A percentile compares a stretch with the other conserved stretches of the same genome.
These are phyloP conservation scores for Ammospiza maritima DNA, from an alignment of 2,797 vertebrate genomes.

Conservation along the genomic window DNA sequence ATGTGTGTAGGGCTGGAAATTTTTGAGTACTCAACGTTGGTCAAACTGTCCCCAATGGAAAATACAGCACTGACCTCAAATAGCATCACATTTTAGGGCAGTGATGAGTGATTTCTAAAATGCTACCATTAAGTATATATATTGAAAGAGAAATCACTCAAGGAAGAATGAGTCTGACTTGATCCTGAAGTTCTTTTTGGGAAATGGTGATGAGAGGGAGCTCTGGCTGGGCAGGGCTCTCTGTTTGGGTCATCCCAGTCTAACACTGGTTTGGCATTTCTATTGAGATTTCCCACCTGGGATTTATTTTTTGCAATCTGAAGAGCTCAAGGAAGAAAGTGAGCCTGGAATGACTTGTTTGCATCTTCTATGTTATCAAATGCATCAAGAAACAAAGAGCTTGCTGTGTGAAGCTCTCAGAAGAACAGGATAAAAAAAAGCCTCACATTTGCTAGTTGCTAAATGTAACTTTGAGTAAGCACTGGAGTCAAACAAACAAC, in stretches of 20 bases:
- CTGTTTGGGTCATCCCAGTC: not conserved
- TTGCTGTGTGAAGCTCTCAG: not conserved
- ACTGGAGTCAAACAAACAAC: slow-evolving; percentile 43
- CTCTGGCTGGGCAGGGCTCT: not conserved
- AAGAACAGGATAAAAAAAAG: not conserved
- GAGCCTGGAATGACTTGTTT: not conserved
- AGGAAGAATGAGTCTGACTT: not conserved
- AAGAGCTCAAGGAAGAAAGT: not conserved
- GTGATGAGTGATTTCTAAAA: slow-evolving; percentile 56
- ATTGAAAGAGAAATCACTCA: slow-evolving; percentile 1
- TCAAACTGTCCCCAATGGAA: slow-evolving; percentile 42
- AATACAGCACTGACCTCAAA: slow-evolving; percentile 45
- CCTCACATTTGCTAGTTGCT: not conserved
- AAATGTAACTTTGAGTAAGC: slow-evolving; percentile 30
- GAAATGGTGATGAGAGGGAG: not conserved
- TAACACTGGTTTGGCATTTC: not conserved
- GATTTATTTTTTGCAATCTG: not conserved
- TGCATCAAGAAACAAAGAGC: not conserved
- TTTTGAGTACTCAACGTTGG: slow-evolving; percentile 12
- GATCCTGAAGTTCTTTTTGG: not conserved
- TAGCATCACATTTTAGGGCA: slow-evolving; percentile 18
- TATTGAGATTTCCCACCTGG: not conserved
- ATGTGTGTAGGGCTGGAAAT: not conserved
- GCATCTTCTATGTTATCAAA: not conserved
- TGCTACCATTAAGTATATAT: slow-evolving; percentile 1